Percentiles rank a stretch among this genome's conserved stretches.
Evolutionary conservation across 2,113 vertebrate species (phyloP).

Genomic region (Oreamnos americanus): DNA sequence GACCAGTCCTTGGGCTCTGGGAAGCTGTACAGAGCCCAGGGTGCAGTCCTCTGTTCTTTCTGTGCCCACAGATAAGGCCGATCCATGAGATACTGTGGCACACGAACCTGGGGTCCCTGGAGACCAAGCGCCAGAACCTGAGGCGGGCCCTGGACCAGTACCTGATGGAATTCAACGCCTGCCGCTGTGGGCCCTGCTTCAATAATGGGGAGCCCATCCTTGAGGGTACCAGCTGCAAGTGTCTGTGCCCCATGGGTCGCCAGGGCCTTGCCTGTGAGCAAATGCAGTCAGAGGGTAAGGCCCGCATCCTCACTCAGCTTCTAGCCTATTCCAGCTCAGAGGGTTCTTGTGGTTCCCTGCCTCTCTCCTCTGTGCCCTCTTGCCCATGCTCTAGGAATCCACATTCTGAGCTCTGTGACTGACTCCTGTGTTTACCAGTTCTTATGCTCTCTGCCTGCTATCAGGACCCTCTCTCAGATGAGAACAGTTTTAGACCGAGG

Average conservation of each 20-base stretch:
- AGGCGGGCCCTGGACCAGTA: slow-evolving; percentile 85
- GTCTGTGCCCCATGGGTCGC: slow-evolving; percentile 82
- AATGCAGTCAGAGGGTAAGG: slow-evolving; percentile 24
- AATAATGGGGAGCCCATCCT: slow-evolving; percentile 86
- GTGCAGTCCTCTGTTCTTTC: neutral
- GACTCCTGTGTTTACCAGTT: neutral
- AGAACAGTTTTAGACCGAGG: neutral
- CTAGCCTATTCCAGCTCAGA: neutral
- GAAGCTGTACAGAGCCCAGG: neutral
- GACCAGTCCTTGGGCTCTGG: neutral
- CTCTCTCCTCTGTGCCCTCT: neutral
- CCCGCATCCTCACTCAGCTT: fast-evolving
- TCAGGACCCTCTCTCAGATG: neutral
- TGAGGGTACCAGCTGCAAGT: slow-evolving; percentile 81
- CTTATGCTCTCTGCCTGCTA: neutral
- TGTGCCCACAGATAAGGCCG: slow-evolving; percentile 82
- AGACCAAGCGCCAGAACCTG: slow-evolving; percentile 82
- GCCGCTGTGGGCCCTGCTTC: slow-evolving; percentile 87
- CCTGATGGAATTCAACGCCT: slow-evolving; percentile 87
- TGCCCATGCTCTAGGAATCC: neutral
- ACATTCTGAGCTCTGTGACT: neutral
- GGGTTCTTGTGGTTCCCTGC: neutral
- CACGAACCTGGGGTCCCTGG: slow-evolving; percentile 75
- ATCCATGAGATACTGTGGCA: slow-evolving; percentile 87
- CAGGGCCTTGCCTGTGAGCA: slow-evolving; percentile 85